Percentiles rank a stretch among this genome's conserved stretches.
Evolutionary conservation across 2,888 invertebrate species (phyloP).

Genomic region (Pandemis heparana): DNA sequence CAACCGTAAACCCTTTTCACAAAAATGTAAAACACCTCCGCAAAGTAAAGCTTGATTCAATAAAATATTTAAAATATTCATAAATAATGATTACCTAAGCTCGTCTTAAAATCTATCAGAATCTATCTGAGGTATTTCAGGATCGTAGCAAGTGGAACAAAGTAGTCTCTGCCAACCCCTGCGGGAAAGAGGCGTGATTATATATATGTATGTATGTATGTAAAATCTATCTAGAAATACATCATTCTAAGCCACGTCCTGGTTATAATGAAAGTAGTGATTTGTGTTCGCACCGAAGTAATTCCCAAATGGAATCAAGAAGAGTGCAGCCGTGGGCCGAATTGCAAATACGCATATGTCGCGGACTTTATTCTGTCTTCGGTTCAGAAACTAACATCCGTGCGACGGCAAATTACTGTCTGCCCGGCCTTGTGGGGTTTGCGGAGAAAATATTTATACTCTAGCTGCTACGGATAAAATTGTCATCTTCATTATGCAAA

Average conservation of each 20-base stretch:
- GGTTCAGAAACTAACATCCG: constrained; percentile 15
- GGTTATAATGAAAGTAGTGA: constrained; percentile 78
- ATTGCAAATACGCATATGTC: constrained; percentile 81
- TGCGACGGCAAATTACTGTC: constrained; percentile 16
- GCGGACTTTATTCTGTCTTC: constrained; percentile 68
- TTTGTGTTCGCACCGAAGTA: constrained; percentile 80
- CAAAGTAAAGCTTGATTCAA: too few relatives aligned
- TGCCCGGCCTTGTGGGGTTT: background rate
- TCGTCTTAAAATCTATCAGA: too few relatives aligned
- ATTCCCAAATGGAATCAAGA: constrained; percentile 85
- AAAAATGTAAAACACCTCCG: too few relatives aligned
- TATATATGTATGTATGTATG: too few relatives aligned
- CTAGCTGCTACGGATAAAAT: background rate
- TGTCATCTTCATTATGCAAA: constrained; percentile 9
- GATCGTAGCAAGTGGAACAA: too few relatives aligned
- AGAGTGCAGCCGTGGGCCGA: constrained; percentile 82
- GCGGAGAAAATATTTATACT: background rate
- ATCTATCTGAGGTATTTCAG: too few relatives aligned
- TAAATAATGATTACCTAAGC: too few relatives aligned
- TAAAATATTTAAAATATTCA: too few relatives aligned
- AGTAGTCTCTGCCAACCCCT: too few relatives aligned
- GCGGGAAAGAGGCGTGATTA: too few relatives aligned
- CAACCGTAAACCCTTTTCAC: too few relatives aligned
- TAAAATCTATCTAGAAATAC: constrained; percentile 15
- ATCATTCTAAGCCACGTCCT: constrained; percentile 43